Base-by-base conservation (phyloP, 23 tunicate genomes). In the Clavelina lepadiformis region DNA sequence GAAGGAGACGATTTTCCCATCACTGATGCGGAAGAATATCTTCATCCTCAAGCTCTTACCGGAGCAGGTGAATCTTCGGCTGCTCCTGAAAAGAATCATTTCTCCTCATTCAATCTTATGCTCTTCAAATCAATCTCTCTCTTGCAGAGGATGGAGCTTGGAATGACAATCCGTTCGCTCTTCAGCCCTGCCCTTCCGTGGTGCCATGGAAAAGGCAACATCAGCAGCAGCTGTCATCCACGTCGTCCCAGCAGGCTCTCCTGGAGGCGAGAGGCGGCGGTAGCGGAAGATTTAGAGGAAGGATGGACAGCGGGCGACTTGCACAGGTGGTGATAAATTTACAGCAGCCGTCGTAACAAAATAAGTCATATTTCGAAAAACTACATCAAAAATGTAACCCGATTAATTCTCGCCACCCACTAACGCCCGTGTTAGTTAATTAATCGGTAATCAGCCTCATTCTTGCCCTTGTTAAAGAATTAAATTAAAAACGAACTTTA, bases 21-120 rank as follows among this genome's bases (percentile, higher is more conserved):
- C 67, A 76, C 73, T 45, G 95, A 86, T 49, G 95, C 95, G 28
- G 95, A 86, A 41, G 95, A 86, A 51, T 86, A 86, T 72, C 76
- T 86, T 0, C 95, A 77, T 64, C 85, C 78, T 0, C 84, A 72
- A 69, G 35, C 70, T 3, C 5, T 37, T 4, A 23, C 46, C 20
- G 3, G 7, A 11, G 49, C 49, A 11, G 15, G 49, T 41, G 15
- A 41, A 15, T 41, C 15, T 11, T 8, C 15, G 15, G 49, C 13
- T 41, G 13, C 13, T 11, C 15, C 49, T 41, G 49, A 41, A 41
- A 41, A 41, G 15, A 41, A 41, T 41, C 15, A 41, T 41, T 41
- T 41, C 49, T 41, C 49, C 49, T 41, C 11, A 41, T 8, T 15
- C 49, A 15, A 41, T 41, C 49, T 8, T 15, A 8, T 41, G 15